These are phyloP conservation scores for Hyles euphorbiae DNA, from an alignment of 1,140 invertebrate species.

Conservation along the genomic window DNA sequence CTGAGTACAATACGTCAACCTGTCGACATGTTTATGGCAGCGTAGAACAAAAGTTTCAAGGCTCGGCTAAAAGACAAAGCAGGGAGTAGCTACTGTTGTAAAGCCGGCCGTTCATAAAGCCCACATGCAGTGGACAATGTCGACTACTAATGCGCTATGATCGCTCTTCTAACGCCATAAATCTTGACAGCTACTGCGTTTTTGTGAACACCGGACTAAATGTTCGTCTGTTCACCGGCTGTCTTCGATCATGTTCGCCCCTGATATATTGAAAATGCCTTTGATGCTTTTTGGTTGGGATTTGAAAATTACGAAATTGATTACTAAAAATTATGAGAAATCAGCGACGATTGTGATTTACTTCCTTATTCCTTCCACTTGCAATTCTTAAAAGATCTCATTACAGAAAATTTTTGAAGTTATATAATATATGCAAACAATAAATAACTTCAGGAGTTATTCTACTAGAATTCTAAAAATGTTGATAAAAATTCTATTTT, in stretches of 20 bases:
- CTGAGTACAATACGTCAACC: conserved; percentile 44
- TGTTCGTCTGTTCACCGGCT: not conserved
- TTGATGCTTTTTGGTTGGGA: too few species aligned
- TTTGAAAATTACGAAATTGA: too few species aligned
- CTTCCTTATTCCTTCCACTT: too few species aligned
- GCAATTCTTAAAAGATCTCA: too few species aligned
- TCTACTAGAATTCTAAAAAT: too few species aligned
- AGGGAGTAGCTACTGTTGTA: conserved; percentile 38
- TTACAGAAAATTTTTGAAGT: too few species aligned
- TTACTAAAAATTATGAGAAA: too few species aligned
- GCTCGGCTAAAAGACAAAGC: conserved; percentile 2
- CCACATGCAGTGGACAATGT: conserved; percentile 60
- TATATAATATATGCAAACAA: too few species aligned
- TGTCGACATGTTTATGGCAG: conserved; percentile 67
- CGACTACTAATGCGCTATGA: conserved; percentile 68
- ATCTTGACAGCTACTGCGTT: conserved; percentile 57
- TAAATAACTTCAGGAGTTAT: too few species aligned
- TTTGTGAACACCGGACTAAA: conserved; percentile 29
- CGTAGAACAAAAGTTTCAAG: conserved; percentile 47
- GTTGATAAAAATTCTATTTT: too few species aligned
- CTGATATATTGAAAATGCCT: too few species aligned
- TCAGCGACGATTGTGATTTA: too few species aligned
- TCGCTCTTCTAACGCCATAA: conserved; percentile 60
- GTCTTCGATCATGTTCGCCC: not conserved
- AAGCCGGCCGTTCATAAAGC: conserved; percentile 38